A percentile compares a stretch with the other conserved stretches of the same genome.
Evolutionary conservation across 2,113 vertebrate genomes (phyloP).

Genomic region (Stegastes partitus): DNA sequence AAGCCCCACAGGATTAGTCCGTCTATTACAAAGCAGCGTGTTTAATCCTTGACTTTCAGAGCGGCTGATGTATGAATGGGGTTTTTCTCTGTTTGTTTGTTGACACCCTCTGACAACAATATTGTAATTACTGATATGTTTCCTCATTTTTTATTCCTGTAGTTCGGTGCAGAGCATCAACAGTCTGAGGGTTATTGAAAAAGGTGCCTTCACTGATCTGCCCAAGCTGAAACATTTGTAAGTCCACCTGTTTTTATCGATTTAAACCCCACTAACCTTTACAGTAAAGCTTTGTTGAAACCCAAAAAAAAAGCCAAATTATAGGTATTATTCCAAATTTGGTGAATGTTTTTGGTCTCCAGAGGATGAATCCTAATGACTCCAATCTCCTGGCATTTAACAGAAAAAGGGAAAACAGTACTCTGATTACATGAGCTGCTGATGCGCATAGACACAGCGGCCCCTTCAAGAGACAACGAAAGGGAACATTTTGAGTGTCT

Average conservation of each 20-base stretch:
- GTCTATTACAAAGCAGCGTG: conserved; percentile 40
- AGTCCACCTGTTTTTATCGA: conserved; percentile 63
- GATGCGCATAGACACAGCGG: too few relatives aligned
- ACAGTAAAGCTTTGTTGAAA: background rate
- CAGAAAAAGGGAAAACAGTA: too few relatives aligned
- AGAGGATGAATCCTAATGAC: too few relatives aligned
- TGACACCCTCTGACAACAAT: conserved; percentile 36
- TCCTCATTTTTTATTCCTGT: conserved; percentile 56
- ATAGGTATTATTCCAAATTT: too few relatives aligned
- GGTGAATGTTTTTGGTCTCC: too few relatives aligned
- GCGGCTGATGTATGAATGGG: conserved; percentile 28
- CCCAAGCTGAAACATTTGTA: conserved; percentile 91
- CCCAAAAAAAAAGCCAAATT: background rate
- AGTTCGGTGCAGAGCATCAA: conserved; percentile 91
- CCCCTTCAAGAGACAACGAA: too few relatives aligned
- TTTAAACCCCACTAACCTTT: background rate
- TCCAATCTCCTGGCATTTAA: too few relatives aligned
- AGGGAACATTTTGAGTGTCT: too few relatives aligned
- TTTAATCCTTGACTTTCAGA: conserved; percentile 60
- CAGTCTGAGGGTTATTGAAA: conserved; percentile 87
- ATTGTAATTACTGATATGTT: conserved; percentile 52
- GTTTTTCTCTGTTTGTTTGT: conserved; percentile 38
- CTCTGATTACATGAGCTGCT: too few relatives aligned
- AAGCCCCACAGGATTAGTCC: conserved; percentile 54
- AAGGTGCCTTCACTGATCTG: conserved; percentile 90